Conservation (phyloP, 1,140 invertebrate genomes). For the Gonatopus flavifemur region DNA sequence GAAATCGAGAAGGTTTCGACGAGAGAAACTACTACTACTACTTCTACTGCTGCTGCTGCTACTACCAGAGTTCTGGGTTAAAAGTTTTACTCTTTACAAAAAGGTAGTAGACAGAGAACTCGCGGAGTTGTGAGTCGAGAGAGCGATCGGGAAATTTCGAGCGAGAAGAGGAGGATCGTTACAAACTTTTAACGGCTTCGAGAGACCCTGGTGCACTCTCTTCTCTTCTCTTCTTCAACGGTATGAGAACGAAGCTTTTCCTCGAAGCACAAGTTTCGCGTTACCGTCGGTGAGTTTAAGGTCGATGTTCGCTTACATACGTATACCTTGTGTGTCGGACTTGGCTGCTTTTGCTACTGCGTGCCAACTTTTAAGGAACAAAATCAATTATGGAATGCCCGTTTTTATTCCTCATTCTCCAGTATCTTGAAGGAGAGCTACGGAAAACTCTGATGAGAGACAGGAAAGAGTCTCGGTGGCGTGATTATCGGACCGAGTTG, state of each 20-base stretch:
- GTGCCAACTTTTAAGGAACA: constrained; percentile 43
- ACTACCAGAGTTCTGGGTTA: too few relatives aligned
- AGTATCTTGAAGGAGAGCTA: constrained; percentile 18
- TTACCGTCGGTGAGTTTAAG: constrained; percentile 20
- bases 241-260: constrained; percentile 21
- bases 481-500: constrained; percentile 33
- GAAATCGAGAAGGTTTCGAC: too few relatives aligned
- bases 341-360: constrained; percentile 15
- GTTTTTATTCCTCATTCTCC: constrained; percentile 39
- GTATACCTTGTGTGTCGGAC: too few relatives aligned
- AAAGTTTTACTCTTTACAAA: too few relatives aligned
- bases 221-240: too few relatives aligned
- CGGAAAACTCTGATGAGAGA: background rate
- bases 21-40: too few relatives aligned
- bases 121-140: too few relatives aligned
- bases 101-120: too few relatives aligned
- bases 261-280: constrained; percentile 36
- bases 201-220: constrained; percentile 30
- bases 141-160: constrained; percentile 39
- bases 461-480: constrained; percentile 8
- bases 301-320: constrained; percentile 7
- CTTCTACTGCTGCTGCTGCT: too few relatives aligned
- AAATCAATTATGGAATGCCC: constrained; percentile 49
- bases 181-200: constrained; percentile 47
- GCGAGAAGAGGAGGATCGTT: constrained; percentile 43